Evolutionary conservation across 2,797 vertebrate genomes (phyloP).

Genomic region (Phrynocephalus vlangalii): DNA sequence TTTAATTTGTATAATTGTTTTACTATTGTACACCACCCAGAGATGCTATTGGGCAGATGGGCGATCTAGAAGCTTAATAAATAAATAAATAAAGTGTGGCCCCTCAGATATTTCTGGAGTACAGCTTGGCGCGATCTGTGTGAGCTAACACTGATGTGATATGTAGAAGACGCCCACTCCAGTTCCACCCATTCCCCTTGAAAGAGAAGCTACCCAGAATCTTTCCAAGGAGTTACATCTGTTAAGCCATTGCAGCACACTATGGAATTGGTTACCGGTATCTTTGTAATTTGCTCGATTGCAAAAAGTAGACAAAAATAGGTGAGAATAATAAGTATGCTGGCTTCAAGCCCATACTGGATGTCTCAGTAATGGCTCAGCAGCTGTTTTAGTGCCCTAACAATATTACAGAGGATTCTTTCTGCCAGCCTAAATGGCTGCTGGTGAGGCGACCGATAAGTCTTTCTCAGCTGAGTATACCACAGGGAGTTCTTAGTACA

Average conservation of each 20-base stretch:
- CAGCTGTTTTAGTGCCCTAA: not conserved
- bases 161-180: too few species aligned
- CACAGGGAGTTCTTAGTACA: not conserved
- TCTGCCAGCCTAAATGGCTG: not conserved
- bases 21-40: too few species aligned
- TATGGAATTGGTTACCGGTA: not conserved
- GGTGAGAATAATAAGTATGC: not conserved
- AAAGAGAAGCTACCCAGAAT: not conserved
- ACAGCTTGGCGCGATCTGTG: too few species aligned
- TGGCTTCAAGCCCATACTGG: not conserved
- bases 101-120: too few species aligned
- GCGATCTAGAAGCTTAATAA: too few species aligned
- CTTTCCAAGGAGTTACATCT: not conserved
- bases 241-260: not conserved
- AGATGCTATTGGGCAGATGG: too few species aligned
- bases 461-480: not conserved
- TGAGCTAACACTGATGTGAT: too few species aligned
- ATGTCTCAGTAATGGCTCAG: not conserved
- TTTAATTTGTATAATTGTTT: too few species aligned
- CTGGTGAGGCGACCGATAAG: not conserved
- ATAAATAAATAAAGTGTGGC: too few species aligned
- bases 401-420: not conserved
- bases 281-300: not conserved
- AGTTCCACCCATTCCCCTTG: too few species aligned
- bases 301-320: not conserved